Evolutionary conservation across 1,140 invertebrate species (phyloP).

Genomic region (Pseudachorutes palmiensis): DNA sequence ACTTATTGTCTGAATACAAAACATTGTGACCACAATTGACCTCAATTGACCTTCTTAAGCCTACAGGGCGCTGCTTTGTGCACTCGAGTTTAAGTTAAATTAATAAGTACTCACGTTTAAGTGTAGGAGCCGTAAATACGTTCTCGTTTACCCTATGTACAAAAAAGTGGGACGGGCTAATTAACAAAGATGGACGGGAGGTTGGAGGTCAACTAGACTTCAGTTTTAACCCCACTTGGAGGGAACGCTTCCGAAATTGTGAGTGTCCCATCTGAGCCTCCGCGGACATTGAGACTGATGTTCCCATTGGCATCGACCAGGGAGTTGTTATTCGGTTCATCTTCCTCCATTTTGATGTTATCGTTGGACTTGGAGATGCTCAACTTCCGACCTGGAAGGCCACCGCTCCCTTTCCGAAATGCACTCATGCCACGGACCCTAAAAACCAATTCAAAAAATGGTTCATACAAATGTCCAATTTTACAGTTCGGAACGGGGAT

Average conservation of each 20-base stretch:
- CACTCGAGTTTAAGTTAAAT: neutral
- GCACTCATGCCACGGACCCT: conserved; percentile 33
- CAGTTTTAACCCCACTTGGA: neutral
- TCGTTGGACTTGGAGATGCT: conserved; percentile 35
- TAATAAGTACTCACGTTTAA: no score
- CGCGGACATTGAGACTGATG: conserved; percentile 31
- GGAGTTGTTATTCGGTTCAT: conserved; percentile 26
- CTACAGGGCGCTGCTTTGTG: no score
- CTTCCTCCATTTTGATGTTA: conserved; percentile 32
- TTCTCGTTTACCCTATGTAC: neutral
- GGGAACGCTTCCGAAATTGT: conserved; percentile 36
- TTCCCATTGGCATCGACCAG: conserved; percentile 35
- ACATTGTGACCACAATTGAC: no score
- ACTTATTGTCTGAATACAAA: no score
- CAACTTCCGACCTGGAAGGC: conserved; percentile 31
- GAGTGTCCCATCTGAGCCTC: conserved; percentile 34
- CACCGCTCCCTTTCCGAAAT: conserved; percentile 31
- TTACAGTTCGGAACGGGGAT: no score
- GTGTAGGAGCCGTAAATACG: neutral
- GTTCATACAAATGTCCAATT: no score
- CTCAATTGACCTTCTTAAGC: no score
- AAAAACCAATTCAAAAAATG: neutral
- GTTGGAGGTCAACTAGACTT: no score
- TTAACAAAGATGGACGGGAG: no score
- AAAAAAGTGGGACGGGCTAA: no score